Evolutionary conservation across 2,888 invertebrate genomes (phyloP).

Genomic region (Lysandra bellargus): DNA sequence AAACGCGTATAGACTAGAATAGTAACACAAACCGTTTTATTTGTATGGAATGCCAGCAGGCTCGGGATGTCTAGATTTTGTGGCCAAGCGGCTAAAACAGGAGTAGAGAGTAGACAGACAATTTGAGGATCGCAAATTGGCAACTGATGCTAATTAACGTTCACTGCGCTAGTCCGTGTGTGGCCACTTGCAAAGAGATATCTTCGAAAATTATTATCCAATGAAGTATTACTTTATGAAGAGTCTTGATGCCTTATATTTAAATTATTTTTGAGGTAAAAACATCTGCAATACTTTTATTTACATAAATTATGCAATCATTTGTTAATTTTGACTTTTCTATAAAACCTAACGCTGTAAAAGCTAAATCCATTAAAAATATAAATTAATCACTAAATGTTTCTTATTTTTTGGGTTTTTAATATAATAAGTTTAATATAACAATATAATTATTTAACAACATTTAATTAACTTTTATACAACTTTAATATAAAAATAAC

Average conservation of each 20-base stretch:
- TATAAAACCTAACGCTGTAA: not conserved
- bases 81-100: slow-evolving; percentile 32
- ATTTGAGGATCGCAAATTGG: slow-evolving; percentile 69
- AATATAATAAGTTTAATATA: too few relatives aligned
- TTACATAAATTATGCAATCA: too few relatives aligned
- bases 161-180: slow-evolving; percentile 54
- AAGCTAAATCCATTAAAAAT: too few relatives aligned
- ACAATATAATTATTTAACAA: too few relatives aligned
- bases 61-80: slow-evolving; percentile 31
- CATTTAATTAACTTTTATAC: too few relatives aligned
- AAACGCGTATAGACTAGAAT: not conserved
- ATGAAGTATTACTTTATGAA: not conserved
- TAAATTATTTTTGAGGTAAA: too few relatives aligned
- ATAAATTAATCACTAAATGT: too few relatives aligned
- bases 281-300: too few relatives aligned
- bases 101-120: slow-evolving; percentile 48
- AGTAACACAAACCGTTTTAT: not conserved
- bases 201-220: not conserved
- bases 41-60: slow-evolving; percentile 10
- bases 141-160: slow-evolving; percentile 68
- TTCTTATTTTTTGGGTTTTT: too few relatives aligned
- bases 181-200: slow-evolving; percentile 44
- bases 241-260: not conserved
- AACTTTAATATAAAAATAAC: too few relatives aligned
- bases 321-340: not conserved